Evolutionary conservation across 2,797 vertebrate genomes (phyloP).

Genomic region (Pitangus sulphuratus): DNA sequence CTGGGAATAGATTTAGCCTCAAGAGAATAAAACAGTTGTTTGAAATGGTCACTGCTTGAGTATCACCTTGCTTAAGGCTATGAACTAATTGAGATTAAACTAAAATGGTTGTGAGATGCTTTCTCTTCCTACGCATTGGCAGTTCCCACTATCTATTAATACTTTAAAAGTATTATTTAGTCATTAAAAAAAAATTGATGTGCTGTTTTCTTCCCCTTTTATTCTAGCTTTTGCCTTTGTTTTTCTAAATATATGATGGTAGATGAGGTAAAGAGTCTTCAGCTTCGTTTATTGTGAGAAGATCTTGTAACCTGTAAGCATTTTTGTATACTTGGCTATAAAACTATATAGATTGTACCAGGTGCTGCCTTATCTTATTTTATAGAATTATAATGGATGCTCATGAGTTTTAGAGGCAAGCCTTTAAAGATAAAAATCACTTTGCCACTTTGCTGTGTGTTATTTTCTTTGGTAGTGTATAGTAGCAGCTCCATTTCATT

Average conservation of each 20-base stretch:
- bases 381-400: slow-evolving; percentile 51
- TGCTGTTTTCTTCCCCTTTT: not conserved
- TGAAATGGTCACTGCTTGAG: slow-evolving; percentile 26
- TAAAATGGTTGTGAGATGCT: not conserved
- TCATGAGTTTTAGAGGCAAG: slow-evolving; percentile 10
- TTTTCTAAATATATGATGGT: not conserved
- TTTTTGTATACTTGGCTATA: slow-evolving; percentile 38
- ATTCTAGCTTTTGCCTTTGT: slow-evolving; percentile 7
- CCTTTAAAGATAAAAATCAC: slow-evolving; percentile 24
- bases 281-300: slow-evolving; percentile 1
- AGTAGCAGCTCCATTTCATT: not conserved
- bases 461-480: not conserved
- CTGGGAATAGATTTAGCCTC: slow-evolving; percentile 16
- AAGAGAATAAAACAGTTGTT: slow-evolving; percentile 22
- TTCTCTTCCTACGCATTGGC: not conserved
- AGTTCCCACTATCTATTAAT: not conserved
- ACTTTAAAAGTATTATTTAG: slow-evolving; percentile 24
- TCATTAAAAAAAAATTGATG: not conserved
- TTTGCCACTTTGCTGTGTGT: not conserved
- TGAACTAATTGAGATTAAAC: slow-evolving; percentile 48
- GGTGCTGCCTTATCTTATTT: slow-evolving; percentile 39
- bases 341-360: slow-evolving; percentile 39
- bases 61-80: slow-evolving; percentile 37
- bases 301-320: not conserved
- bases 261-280: not conserved